Evolutionary conservation across 2,888 invertebrate genomes (phyloP).

Genomic region (Automeris io): DNA sequence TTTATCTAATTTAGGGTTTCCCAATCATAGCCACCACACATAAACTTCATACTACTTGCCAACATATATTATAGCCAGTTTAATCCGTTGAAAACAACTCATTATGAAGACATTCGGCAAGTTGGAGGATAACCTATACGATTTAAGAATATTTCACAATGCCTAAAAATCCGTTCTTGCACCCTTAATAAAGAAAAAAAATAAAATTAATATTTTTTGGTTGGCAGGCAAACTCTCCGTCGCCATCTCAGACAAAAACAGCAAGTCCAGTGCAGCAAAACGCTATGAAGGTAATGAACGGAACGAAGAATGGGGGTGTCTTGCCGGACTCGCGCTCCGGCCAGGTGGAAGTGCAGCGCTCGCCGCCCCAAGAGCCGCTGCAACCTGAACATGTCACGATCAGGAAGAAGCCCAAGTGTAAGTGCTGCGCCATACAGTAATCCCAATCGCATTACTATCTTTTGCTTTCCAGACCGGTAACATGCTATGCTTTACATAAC

Average conservation of each 20-base stretch:
- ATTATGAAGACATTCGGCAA: too few relatives aligned
- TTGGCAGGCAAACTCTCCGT: conserved; percentile 50
- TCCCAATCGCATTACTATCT: conserved; percentile 3
- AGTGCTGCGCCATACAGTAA: conserved; percentile 96
- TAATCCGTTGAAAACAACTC: too few relatives aligned
- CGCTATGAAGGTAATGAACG: conserved; percentile 62
- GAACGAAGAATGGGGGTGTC: conserved; percentile 65
- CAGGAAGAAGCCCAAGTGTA: conserved; percentile 97
- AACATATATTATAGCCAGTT: too few relatives aligned
- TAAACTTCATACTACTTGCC: too few relatives aligned
- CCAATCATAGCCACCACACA: too few relatives aligned
- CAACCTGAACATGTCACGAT: conserved; percentile 94
- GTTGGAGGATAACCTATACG: too few relatives aligned
- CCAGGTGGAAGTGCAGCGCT: conserved; percentile 83
- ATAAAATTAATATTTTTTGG: too few relatives aligned
- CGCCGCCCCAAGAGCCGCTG: conserved; percentile 85
- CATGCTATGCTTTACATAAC: conserved; percentile 38
- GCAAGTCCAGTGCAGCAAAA: conserved; percentile 48
- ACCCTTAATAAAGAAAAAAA: too few relatives aligned
- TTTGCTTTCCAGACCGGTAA: conserved; percentile 38
- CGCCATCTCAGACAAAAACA: conserved; percentile 58
- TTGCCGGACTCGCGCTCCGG: conserved; percentile 60
- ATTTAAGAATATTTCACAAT: too few relatives aligned
- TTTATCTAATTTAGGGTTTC: too few relatives aligned
- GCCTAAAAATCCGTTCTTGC: too few relatives aligned